These are phyloP conservation scores for Bubalus kerabau DNA, from an alignment of 2,113 vertebrate species.

Conservation along the genomic window DNA sequence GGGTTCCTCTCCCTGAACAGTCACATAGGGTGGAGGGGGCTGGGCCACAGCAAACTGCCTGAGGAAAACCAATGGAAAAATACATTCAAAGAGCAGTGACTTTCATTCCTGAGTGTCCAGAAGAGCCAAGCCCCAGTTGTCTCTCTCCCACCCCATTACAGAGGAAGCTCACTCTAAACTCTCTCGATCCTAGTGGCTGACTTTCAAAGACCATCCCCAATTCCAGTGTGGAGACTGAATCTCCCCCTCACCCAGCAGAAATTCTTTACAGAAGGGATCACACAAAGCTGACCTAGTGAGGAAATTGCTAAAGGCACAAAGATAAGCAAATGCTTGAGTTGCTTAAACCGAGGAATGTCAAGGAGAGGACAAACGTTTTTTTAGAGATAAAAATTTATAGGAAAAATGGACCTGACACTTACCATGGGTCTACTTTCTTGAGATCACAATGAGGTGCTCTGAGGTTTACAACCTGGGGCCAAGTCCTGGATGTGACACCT, in stretches of 20 bases:
- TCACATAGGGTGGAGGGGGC: background rate
- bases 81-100: background rate
- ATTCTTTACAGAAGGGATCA: background rate
- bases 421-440: background rate
- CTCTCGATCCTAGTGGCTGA: background rate
- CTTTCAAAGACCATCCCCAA: background rate
- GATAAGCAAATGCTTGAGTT: background rate
- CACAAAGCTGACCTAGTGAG: background rate
- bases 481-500: background rate
- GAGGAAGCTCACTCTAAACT: background rate
- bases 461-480: background rate
- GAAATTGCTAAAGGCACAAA: background rate
- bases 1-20: background rate
- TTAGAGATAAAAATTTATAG: slow-evolving; percentile 4
- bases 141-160: background rate
- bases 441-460: background rate
- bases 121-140: rapidly evolving
- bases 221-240: background rate
- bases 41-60: background rate
- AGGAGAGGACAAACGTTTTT: background rate
- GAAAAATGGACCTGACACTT: background rate
- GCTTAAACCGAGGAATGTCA: background rate
- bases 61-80: background rate
- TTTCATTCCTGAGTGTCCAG: background rate
- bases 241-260: background rate